Evolutionary conservation across 2,888 invertebrate genomes (phyloP), one percentile per base, ranked within the genome.

Genomic region (Beris chalybata): DNA sequence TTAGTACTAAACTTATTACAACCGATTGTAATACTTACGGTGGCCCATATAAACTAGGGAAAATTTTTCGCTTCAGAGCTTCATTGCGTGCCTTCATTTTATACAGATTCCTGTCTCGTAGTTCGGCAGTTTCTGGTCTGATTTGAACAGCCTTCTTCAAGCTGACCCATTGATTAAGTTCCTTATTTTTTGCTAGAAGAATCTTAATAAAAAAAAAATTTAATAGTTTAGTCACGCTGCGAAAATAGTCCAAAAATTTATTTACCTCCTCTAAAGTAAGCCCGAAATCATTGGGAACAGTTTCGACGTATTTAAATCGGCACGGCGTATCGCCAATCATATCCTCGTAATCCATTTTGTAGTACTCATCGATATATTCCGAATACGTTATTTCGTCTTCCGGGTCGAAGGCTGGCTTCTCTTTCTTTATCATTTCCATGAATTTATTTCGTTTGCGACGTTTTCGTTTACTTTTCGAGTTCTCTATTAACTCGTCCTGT

Each of bases 141-240:
- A 89, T 86, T 75, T 90, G 89, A n/a, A 90, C 85, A 0, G 93
- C 85, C 81, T 90, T 94, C 81, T 94, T 96, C 4, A 97, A 80
- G 0, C 96, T 93, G 72, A 91, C 95, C 99, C 98, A 99, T 73
- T 89, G 88, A 74, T 99, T 98, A 7, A 99, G 82, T 79, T 98
- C 97, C 72, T 87, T 90, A 78, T 98, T 98, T 75, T 94, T 91
- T 0, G 96, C 95, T 73, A 87, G 81, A 66, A 99, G 83, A 74
- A 99, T 95, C 93, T 95, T 22, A 75, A 29, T 82, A 78, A 50
- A 58, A 70, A 7, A 22, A 43, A 54, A 30, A 54, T 30, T n/a
- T 29, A 30, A 54, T 22, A 22, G 15, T 22, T 53, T 12, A 53
- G 50, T 15, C 29, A 4, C 22, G 22, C 1, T 22, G 22, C 15